Evolutionary conservation across 2,113 vertebrate genomes (phyloP), one percentile per base, ranked within the genome.

Genomic region (Xyliphius kryptos): DNA sequence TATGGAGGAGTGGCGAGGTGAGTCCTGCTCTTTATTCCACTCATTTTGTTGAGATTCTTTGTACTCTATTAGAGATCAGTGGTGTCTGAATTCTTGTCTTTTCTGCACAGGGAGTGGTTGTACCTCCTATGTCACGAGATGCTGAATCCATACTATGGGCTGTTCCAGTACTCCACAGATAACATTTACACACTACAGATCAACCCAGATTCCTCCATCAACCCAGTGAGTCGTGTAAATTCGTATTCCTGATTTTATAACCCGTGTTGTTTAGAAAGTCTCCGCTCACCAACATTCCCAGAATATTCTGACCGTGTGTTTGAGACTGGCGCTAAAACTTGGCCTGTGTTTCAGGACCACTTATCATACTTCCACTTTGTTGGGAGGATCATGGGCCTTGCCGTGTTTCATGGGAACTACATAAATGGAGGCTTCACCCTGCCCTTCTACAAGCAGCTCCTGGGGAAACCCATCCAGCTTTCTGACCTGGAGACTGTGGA

Each of bases 341-440:
- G 16, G 22, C 38, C 21, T 64, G 41, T 57, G 16, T 75, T 60
- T 59, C 82, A 98, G 94, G 95, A 98, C 82, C 95, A 98, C 72
- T 83, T 98, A 77, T 97, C 95, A 50, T 98, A 98, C 70, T 98
- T 98, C 84, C 94, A 97, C 80, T 97, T 97, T 73, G 94, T 98
- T 78, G 95, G 95, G 63, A 92, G 95, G 48, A 92, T 98, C 76
- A 98, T 98, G 93, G 94, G 94, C 70, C 78, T 97, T 73, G 95
- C 95, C 26, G 94, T 98, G 70, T 98, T 98, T 84, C 95, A 98
- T 1, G 90, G 95, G 60, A 93, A 98, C 87, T 95, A 97, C 83
- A 96, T 98, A 79, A 97, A 98, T 0, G 94, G 94, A 48, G 94
- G 94, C 5, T 98, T 98, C 89, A 97, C 95, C 0, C 85, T 97